A percentile compares a stretch with the other conserved stretches of the same genome.
Evolutionary conservation across 2,113 vertebrate genomes (phyloP).

Genomic region (Saccopteryx bilineata): DNA sequence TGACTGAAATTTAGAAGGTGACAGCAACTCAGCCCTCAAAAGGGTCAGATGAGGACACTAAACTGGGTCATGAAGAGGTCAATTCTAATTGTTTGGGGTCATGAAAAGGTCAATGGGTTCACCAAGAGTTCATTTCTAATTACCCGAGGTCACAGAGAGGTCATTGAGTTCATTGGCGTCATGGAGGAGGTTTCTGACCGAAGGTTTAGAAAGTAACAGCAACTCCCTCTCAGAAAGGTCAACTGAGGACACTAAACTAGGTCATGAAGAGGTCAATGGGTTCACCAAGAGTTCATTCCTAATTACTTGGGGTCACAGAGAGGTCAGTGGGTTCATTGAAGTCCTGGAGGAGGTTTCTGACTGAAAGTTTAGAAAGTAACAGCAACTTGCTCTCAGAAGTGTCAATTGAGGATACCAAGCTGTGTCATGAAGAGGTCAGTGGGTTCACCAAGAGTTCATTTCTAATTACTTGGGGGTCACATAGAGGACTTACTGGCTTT

Average conservation of each 20-base stretch:
- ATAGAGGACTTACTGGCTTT: constrained; percentile 9
- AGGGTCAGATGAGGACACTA: neutral
- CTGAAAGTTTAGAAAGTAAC: no score
- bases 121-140: constrained; percentile 8
- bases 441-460: neutral
- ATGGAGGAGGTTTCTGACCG: constrained; percentile 38
- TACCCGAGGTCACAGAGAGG: neutral
- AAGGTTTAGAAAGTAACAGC: constrained; percentile 13
- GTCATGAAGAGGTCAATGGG: neutral
- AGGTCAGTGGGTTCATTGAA: no score
- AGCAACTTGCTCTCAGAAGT: no score
- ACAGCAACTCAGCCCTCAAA: neutral
- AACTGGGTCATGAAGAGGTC: neutral
- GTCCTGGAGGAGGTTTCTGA: no score
- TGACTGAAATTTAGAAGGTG: constrained; percentile 38
- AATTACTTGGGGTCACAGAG: neutral
- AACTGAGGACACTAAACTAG: neutral
- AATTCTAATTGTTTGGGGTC: no score
- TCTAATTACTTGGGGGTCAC: constrained; percentile 19
- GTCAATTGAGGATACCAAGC: no score
- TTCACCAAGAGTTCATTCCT: neutral
- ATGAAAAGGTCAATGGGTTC: neutral
- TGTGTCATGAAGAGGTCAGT: neutral
- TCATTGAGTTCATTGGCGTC: neutral
- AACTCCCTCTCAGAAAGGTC: neutral